phyloP scores from a whole-genome alignment of 1,140 invertebrate species.

The Diuraphis noxia region DNA sequence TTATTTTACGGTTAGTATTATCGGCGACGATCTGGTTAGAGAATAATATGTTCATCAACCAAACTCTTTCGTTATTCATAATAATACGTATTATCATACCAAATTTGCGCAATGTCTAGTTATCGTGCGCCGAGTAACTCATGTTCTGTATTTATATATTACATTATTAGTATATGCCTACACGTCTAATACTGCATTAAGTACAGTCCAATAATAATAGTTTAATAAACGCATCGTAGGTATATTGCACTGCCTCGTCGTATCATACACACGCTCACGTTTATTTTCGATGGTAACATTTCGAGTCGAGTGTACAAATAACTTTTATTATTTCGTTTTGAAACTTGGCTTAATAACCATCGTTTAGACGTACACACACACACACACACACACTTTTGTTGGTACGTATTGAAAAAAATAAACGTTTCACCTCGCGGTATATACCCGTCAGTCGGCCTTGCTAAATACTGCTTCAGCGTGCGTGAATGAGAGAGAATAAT shows the following conservation, averaged over 20 bases:
- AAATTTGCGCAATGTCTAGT: neutral
- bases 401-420: neutral
- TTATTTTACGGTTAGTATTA: neutral
- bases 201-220: too few species aligned
- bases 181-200: too few species aligned
- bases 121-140: neutral
- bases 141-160: neutral
- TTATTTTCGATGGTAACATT: neutral
- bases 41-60: neutral
- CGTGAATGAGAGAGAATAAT: neutral
- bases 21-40: neutral
- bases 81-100: neutral
- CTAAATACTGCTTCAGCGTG: conserved; percentile 11
- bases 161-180: too few species aligned
- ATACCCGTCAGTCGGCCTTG: neutral
- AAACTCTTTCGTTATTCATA: neutral
- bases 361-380: neutral
- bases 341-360: neutral
- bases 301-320: neutral
- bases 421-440: conserved; percentile 32
- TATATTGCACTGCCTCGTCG: neutral
- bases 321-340: neutral
- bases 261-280: neutral
- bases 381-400: neutral
- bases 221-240: too few species aligned